Evolutionary conservation across 2,888 invertebrate genomes (phyloP).

Genomic region (Orchesellides sinensis): DNA sequence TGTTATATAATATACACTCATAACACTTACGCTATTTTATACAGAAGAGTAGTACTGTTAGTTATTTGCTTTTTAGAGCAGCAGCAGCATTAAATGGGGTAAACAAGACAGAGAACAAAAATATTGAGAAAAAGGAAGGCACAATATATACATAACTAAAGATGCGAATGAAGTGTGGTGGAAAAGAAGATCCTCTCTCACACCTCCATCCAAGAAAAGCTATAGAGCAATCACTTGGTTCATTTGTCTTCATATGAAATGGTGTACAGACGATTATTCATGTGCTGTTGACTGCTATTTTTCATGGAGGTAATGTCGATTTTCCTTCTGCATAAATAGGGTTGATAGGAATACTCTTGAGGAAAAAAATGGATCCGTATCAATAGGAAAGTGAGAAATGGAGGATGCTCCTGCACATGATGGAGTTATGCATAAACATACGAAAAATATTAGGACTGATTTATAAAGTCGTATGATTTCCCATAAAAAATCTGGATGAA

Average conservation of each 20-base stretch:
- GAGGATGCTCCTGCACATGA: slow-evolving; percentile 21
- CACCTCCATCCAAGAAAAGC: slow-evolving; percentile 1
- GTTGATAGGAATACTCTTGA: slow-evolving; percentile 65
- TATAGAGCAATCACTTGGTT: slow-evolving; percentile 67
- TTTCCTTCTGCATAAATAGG: slow-evolving; percentile 70
- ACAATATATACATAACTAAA: too few species aligned
- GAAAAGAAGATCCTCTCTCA: slow-evolving; percentile 9
- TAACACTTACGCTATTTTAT: too few species aligned
- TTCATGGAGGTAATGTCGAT: slow-evolving; percentile 70
- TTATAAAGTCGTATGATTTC: slow-evolving; percentile 17
- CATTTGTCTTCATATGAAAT: slow-evolving; percentile 74
- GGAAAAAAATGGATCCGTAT: slow-evolving; percentile 62
- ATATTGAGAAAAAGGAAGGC: slow-evolving; percentile 12
- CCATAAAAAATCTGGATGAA: slow-evolving; percentile 15
- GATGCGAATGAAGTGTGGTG: slow-evolving; percentile 2
- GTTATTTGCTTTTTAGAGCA: neutral
- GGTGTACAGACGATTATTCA: slow-evolving; percentile 71
- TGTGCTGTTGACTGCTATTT: slow-evolving; percentile 73
- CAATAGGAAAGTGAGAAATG: slow-evolving; percentile 63
- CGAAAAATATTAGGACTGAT: slow-evolving; percentile 29
- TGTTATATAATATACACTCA: neutral
- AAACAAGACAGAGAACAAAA: slow-evolving; percentile 5
- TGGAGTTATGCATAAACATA: slow-evolving; percentile 25
- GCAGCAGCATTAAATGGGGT: neutral
- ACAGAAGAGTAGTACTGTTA: too few species aligned